Base-by-base conservation (phyloP, 2,797 vertebrate species). In the Eupleurogrammus muticus region DNA sequence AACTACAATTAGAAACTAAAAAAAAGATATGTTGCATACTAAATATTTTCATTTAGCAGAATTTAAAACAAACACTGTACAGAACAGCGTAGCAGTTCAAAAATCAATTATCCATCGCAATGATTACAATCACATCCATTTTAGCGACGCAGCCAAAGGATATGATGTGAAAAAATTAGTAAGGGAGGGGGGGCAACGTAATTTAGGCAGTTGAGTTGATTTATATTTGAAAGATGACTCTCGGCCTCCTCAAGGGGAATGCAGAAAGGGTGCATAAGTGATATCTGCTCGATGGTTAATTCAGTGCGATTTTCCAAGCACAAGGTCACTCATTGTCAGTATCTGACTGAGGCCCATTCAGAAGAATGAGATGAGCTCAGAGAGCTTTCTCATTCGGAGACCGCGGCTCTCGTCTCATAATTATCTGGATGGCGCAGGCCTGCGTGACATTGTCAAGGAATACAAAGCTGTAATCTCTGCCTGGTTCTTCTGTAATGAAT, bases 311-410 rank as follows among this genome's bases (percentile, higher is more conserved):
- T 91, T 91, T 88, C 88, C 83, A 78, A 88, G 84, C 89, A 90
- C 92, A 93, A 92, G 92, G 92, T 92, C 90, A 91, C 77, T 90
- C 91, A 90, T 92, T 92, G 90, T 92, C 90, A 90, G 81, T 62
- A 65, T 89, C 73, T 83, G 89, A 90, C 90, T 91, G 86, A 86
- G 87, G 75, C 88, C 86, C 90, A 90, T 90, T 89, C 79, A 89
- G 77, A 87, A 88, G 85, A 90, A 86, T 88, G 86, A 92, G 91
- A 89, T 87, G 90, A 88, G 89, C 89, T 89, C 72, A 73, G 85
- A 90, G 88, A 86, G 87, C 69, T 75, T 89, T 90, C 80, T 92
- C 77, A 89, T 91, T 90, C 85, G 79, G 84, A 83, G 83, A 77
- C 86, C 44, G 66, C 71, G 71, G 82, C 87, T 91, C 90, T 90